Percentiles rank a stretch among this genome's conserved stretches.
Evolutionary conservation across 2,797 vertebrate genomes (phyloP).

Genomic region (Sandelia bainsii): DNA sequence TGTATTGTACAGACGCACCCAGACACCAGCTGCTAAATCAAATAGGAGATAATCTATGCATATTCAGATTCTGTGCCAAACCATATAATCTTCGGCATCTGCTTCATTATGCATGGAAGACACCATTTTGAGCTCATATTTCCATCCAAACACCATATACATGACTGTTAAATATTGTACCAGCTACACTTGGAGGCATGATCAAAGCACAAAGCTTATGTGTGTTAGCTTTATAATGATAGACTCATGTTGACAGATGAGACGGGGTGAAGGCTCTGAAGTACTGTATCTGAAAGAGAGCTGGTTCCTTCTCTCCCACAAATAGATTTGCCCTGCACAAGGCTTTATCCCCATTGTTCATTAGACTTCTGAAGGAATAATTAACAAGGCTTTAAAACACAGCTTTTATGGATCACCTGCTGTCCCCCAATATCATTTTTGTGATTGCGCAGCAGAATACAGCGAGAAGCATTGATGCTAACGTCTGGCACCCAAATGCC

Average conservation of each 20-base stretch:
- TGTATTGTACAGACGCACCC: constrained; percentile 65
- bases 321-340: constrained; percentile 78
- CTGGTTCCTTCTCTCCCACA: constrained; percentile 66
- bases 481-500: constrained; percentile 85
- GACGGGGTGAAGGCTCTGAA: constrained; percentile 69
- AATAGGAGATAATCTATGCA: constrained; percentile 80
- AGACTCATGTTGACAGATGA: constrained; percentile 69
- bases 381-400: constrained; percentile 90
- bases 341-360: constrained; percentile 86
- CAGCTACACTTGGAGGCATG: constrained; percentile 41
- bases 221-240: constrained; percentile 60
- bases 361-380: constrained; percentile 88
- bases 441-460: constrained; percentile 88
- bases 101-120: constrained; percentile 76
- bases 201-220: constrained; percentile 63
- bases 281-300: constrained; percentile 61
- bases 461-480: constrained; percentile 82
- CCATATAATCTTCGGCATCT: constrained; percentile 80
- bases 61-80: constrained; percentile 78
- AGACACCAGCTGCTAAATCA: constrained; percentile 80
- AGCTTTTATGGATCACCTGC: constrained; percentile 90
- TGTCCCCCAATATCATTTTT: constrained; percentile 89
- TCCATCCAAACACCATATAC: constrained; percentile 54
- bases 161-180: constrained; percentile 66
- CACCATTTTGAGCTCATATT: constrained; percentile 64